Conservation (phyloP, 2,888 invertebrate genomes). For the Bimastos eiseni region DNA sequence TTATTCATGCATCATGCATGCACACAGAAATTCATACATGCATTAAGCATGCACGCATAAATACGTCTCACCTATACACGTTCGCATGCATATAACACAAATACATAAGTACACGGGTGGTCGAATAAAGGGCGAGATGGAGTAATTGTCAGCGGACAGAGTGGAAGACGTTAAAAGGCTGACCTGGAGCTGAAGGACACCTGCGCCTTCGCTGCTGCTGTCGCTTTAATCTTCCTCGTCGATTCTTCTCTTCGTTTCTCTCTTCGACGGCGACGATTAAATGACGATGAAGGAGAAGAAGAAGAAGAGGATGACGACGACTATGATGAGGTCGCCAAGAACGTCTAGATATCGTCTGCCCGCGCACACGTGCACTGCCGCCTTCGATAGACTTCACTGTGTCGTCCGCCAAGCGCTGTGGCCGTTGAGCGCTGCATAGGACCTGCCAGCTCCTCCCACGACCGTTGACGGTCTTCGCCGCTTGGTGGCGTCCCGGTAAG, state of each 20-base stretch:
- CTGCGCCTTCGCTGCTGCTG: neutral
- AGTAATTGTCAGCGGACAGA: neutral
- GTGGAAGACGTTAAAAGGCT: neutral
- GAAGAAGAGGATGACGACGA: neutral
- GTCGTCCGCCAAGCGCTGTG: neutral
- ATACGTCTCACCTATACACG: too few species aligned
- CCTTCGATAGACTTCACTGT: neutral
- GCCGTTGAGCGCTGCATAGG: too few species aligned
- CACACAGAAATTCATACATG: too few species aligned
- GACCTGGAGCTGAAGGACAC: neutral
- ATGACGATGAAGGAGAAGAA: neutral
- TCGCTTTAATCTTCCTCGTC: conserved; percentile 1
- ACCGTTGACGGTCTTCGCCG: neutral
- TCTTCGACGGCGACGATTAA: neutral
- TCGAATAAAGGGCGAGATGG: neutral
- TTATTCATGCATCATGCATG: too few species aligned
- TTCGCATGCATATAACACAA: too few species aligned
- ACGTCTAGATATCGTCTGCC: neutral
- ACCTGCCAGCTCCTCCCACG: neutral
- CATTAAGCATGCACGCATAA: too few species aligned
- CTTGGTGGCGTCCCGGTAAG: neutral
- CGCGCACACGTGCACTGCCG: neutral
- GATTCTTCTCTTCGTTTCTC: neutral
- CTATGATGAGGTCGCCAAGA: neutral
- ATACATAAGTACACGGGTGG: neutral